Evolutionary conservation across 2,888 invertebrate species (phyloP).

Genomic region (Lithophane ornitopus): DNA sequence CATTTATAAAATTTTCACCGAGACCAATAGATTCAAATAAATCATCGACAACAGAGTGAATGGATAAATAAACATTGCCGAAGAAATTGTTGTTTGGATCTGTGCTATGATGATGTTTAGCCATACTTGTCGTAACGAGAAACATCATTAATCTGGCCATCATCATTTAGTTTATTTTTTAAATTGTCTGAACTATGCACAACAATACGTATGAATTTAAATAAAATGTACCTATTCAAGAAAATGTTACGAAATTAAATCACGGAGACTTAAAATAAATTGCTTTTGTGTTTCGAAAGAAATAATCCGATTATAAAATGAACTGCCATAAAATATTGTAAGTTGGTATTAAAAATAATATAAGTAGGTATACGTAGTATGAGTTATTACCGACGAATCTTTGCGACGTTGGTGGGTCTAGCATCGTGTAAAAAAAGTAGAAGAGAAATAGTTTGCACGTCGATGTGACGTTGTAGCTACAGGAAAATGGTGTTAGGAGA

Average conservation of each 20-base stretch:
- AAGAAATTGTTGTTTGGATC: constrained; percentile 57
- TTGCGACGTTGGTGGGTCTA: no score
- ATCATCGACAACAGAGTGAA: constrained; percentile 65
- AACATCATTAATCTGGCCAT: constrained; percentile 17
- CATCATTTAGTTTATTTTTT: constrained; percentile 12
- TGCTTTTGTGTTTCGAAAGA: neutral
- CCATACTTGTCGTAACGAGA: constrained; percentile 27
- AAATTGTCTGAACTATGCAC: neutral
- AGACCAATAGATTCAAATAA: constrained; percentile 68
- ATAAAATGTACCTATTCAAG: neutral
- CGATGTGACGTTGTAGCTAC: no score
- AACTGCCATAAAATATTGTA: constrained; percentile 4
- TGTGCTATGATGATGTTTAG: constrained; percentile 50
- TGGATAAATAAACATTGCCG: constrained; percentile 54
- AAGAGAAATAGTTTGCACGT: no score
- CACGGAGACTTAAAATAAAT: constrained; percentile 7
- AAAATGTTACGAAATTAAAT: constrained; percentile 8
- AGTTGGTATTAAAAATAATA: neutral
- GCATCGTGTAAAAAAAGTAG: no score
- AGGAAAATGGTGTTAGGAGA: no score
- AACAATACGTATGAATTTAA: neutral
- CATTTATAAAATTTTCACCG: constrained; percentile 54
- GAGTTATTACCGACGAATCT: neutral
- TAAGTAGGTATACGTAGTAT: neutral
- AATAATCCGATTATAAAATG: neutral